These are phyloP conservation scores for Heliocidaris tuberculata DNA, from an alignment of 35 echinoderm and acorn worm genomes.

Conservation along the genomic window DNA sequence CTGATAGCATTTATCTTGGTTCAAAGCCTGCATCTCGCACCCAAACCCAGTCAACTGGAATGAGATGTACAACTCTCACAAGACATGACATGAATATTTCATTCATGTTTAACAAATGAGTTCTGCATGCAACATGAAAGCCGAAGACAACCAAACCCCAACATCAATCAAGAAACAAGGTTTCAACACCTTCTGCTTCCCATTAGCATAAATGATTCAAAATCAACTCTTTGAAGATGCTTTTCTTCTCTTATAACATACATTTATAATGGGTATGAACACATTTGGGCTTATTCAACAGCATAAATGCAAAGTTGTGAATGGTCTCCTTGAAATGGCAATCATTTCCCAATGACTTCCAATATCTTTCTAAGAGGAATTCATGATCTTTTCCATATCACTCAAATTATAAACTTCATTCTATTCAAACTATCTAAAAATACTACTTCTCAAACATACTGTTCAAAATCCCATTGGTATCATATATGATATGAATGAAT, in stretches of 20 bases:
- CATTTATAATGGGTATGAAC: background rate
- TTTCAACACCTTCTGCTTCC: background rate
- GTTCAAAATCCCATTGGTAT: background rate
- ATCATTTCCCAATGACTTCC: background rate
- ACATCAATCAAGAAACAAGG: background rate
- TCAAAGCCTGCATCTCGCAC: background rate
- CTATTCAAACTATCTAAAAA: background rate
- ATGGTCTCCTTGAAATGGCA: background rate
- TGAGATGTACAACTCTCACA: background rate
- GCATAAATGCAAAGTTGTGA: background rate
- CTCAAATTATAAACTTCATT: background rate
- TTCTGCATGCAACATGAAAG: background rate
- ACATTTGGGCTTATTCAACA: background rate
- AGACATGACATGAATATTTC: background rate
- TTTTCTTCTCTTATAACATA: background rate
- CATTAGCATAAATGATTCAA: background rate
- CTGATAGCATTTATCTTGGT: background rate
- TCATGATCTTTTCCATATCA: background rate
- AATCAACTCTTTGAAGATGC: background rate
- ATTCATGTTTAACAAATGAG: conserved; percentile 12
- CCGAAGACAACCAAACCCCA: background rate
- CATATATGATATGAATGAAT: too few species aligned
- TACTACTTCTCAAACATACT: background rate
- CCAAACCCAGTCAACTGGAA: background rate
- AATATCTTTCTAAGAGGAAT: background rate